Base-by-base conservation (phyloP, 2,888 invertebrate genomes). In the Choreutis nemorana region DNA sequence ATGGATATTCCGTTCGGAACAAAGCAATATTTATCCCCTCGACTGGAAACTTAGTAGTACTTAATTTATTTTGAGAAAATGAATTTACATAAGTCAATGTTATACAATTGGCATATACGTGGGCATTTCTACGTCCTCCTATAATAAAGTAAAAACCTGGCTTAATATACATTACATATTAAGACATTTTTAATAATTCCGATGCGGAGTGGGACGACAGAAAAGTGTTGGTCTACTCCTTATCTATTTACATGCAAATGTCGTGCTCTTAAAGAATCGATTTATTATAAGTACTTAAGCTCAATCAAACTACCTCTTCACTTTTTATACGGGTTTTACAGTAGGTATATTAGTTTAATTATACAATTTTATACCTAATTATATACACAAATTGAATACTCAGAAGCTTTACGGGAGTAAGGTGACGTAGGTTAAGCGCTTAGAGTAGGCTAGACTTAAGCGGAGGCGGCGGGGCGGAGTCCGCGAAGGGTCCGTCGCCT, bases 321-420 rank as follows among this genome's bases (percentile, higher is more conserved):
- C 67, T 72, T 77, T 73, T 77, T 77, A 75, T 77, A 77, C 77
- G 78, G 78, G 77, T 78, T 77, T 65, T 77, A 75, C 73, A 77
- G 67, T n/a, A n/a, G n/a, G n/a, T 33, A 39, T 33, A 75, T 71
- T 77, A 77, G 77, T 77, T 75, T 75, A 78, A 78, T 77, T 77
- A 77, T 78, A 78, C 77, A 78, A 70, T 70, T 61, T 71, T 70
- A 70, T n/a, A n/a, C n/a, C n/a, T n/a, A n/a, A n/a, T n/a, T n/a
- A n/a, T 73, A 75, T 68, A 73, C 71, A 73, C 62, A 66, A 75
- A 67, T n/a, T 62, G 48, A 78, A 78, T 78, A 78, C 77, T 78
- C 77, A 78, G 67, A 77, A 77, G 77, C 77, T 78, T 77, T 75
- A 77, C 75, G 73, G 56, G 71, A 63, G 75, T 77, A 73, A 75